Evolutionary conservation across 2,888 invertebrate genomes (phyloP).

Genomic region (Drosophila pullipes): DNA sequence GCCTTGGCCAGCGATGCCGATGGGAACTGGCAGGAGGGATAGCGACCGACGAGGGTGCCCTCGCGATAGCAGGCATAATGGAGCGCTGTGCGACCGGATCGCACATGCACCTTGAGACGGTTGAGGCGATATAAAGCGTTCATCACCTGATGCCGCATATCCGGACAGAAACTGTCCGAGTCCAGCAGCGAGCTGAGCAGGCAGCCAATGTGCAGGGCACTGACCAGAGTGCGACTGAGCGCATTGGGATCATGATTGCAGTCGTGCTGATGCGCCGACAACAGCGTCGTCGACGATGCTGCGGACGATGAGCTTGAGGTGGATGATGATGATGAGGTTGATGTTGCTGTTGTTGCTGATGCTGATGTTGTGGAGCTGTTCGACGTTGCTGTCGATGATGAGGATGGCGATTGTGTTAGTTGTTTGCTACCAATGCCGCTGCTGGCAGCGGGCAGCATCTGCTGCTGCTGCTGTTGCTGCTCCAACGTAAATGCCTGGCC

Average conservation of each 20-base stretch:
- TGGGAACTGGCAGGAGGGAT: conserved; percentile 90
- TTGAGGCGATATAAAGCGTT: conserved; percentile 92
- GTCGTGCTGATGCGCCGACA: conserved; percentile 84
- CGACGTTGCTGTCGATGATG: conserved; percentile 29
- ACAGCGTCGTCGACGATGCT: conserved; percentile 58
- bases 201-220: conserved; percentile 93
- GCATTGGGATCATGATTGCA: conserved; percentile 90
- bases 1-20: conserved; percentile 90
- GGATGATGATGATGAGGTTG: conserved; percentile 29
- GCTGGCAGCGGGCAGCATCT: conserved; percentile 45
- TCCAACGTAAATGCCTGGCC: conserved; percentile 78
- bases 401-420: conserved; percentile 44
- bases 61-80: conserved; percentile 95
- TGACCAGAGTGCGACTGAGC: conserved; percentile 93
- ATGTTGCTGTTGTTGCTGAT: conserved; percentile 1
- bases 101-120: conserved; percentile 88
- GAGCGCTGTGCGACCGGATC: conserved; percentile 89
- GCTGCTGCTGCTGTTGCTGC: conserved; percentile 48
- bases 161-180: conserved; percentile 86
- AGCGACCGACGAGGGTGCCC: conserved; percentile 89
- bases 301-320: conserved; percentile 32
- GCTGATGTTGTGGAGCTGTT: conserved; percentile 42
- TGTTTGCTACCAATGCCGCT: conserved; percentile 32
- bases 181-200: conserved; percentile 90
- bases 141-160: conserved; percentile 88